Evolutionary conservation across 37 sponge, comb jelly and placozoan genomes (phyloP).

Genomic region (Oopsacas minuta): DNA sequence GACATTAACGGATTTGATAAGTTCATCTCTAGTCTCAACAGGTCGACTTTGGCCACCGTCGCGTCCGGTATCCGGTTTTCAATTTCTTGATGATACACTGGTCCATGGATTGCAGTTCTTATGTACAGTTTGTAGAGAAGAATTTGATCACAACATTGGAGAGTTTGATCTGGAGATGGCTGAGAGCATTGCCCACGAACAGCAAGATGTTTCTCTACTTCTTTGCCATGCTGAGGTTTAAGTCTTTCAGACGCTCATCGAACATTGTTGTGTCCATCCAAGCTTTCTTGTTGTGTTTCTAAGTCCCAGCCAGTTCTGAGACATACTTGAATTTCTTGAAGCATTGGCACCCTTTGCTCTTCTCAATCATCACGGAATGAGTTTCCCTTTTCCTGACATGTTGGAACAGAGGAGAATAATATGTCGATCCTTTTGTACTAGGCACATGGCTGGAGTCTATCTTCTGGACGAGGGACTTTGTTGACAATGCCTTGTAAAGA

Average conservation of each 20-base stretch:
- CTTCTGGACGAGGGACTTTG: conserved; percentile 17
- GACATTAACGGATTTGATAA: conserved; percentile 13
- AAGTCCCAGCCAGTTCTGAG: conserved; percentile 5
- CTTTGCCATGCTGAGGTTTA: conserved; percentile 19
- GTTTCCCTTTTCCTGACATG: conserved; percentile 11
- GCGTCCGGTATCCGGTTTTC: conserved; percentile 10
- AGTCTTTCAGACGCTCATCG: conserved; percentile 15
- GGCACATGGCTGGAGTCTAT: background rate
- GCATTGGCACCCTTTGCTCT: background rate
- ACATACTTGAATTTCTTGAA: conserved; percentile 7
- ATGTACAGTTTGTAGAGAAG: conserved; percentile 12
- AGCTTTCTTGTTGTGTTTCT: conserved; percentile 12
- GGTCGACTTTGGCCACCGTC: background rate
- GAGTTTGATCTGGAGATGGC: conserved; percentile 4
- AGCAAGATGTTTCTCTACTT: conserved; percentile 3
- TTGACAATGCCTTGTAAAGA: conserved; percentile 16
- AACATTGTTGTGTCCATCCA: conserved; percentile 17
- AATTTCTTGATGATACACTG: conserved; percentile 16
- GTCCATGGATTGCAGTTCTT: conserved; percentile 15
- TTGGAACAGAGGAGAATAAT: conserved; percentile 19
- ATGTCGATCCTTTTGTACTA: background rate
- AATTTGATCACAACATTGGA: conserved; percentile 19
- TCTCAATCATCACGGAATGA: conserved; percentile 17
- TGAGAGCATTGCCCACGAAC: background rate
- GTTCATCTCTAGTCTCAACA: background rate